phyloP scores from a whole-genome alignment of 2,113 vertebrate genomes.

The Cyprinodon variegatus region DNA sequence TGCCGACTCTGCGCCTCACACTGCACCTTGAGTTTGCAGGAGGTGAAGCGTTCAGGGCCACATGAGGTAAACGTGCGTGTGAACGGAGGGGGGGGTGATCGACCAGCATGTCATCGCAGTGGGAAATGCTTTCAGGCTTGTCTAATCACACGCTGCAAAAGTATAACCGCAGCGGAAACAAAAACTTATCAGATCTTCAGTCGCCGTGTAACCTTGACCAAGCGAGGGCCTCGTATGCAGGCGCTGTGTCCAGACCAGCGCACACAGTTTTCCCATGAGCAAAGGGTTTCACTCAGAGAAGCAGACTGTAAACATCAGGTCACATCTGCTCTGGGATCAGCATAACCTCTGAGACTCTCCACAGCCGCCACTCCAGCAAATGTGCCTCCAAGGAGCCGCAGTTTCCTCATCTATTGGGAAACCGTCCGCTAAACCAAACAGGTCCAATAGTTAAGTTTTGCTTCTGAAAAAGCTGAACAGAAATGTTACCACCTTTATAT shows the following conservation, averaged over 20 bases:
- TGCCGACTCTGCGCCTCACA: neutral
- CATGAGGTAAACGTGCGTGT: neutral
- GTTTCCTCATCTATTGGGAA: no score
- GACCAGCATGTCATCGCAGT: slow-evolving; percentile 13
- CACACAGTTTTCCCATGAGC: slow-evolving; percentile 46
- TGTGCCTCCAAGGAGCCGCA: neutral
- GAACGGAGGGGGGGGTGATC: no score
- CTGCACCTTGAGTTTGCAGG: neutral
- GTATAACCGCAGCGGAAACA: slow-evolving; percentile 12
- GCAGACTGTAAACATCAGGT: slow-evolving; percentile 53
- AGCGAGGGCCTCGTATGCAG: slow-evolving; percentile 26
- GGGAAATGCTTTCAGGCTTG: slow-evolving; percentile 8
- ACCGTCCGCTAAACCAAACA: neutral
- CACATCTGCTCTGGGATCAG: slow-evolving; percentile 54
- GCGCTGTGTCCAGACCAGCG: neutral
- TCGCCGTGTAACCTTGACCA: slow-evolving; percentile 29
- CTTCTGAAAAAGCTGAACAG: no score
- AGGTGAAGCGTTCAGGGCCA: neutral
- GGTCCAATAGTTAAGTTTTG: no score
- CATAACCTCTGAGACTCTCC: slow-evolving; percentile 22
- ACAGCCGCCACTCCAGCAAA: neutral
- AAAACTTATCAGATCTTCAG: slow-evolving; percentile 19
- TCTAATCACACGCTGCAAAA: slow-evolving; percentile 1
- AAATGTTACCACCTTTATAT: no score
- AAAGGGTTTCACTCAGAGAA: slow-evolving; percentile 46